Conservation (phyloP, 2,113 vertebrate species). For the Macrotis lagotis region DNA sequence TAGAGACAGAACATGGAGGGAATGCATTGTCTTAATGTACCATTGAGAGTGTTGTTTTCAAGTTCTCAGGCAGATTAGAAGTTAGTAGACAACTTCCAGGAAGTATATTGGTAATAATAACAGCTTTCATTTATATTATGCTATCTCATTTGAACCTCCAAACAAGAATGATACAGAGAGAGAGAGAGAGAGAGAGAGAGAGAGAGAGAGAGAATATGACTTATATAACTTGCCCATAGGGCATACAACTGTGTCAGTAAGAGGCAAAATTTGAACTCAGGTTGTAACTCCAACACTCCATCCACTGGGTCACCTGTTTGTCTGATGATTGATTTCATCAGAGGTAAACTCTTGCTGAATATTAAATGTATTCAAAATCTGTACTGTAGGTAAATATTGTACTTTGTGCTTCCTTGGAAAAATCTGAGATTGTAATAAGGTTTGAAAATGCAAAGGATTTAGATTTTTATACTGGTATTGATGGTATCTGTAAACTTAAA, state of each 20-base stretch:
- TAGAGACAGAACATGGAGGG: not conserved
- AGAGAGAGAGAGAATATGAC: no score
- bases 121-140: no score
- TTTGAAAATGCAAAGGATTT: not conserved
- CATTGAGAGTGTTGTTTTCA: not conserved
- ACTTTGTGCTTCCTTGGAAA: not conserved
- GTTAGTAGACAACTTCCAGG: not conserved
- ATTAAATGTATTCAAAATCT: not conserved
- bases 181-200: no score
- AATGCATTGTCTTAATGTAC: not conserved
- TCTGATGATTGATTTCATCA: not conserved
- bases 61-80: not conserved
- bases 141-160: no score
- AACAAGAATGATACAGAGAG: no score
- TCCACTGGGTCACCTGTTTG: not conserved
- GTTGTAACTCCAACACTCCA: not conserved
- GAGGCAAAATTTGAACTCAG: not conserved
- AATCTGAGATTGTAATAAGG: not conserved
- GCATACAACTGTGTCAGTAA: not conserved
- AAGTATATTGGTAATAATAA: not conserved
- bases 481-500: not conserved
- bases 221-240: not conserved
- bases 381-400: not conserved
- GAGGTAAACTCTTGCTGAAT: not conserved
- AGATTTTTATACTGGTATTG: not conserved